Evolutionary conservation across 2,113 vertebrate species (phyloP).

Genomic region (Lepidothrix coronata): DNA sequence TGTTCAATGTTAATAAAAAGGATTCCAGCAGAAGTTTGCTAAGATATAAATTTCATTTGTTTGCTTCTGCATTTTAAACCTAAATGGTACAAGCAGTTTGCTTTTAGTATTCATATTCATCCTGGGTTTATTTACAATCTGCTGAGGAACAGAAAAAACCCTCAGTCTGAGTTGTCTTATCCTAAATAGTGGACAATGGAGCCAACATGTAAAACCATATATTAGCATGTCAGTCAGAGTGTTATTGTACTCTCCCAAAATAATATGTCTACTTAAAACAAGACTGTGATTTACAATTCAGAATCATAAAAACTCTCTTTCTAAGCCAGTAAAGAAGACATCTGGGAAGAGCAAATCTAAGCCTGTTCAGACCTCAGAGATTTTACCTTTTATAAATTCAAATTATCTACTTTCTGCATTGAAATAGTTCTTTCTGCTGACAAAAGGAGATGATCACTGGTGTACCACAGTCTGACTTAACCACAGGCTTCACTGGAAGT

Average conservation of each 20-base stretch:
- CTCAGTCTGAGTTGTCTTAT: not conserved
- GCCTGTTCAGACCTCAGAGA: not conserved
- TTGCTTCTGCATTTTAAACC: not conserved
- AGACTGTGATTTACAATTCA: not conserved
- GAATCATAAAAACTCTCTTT: not conserved
- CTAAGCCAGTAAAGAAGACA: not conserved
- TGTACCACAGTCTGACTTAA: not conserved
- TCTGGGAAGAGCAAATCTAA: not conserved
- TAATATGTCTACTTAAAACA: not conserved
- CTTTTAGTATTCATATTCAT: not conserved
- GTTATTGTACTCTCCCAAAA: not conserved
- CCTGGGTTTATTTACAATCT: not conserved
- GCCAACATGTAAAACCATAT: not conserved
- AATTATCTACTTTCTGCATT: not conserved
- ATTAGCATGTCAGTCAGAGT: conserved; percentile 13
- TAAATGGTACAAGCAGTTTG: not conserved
- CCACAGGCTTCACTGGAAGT: not conserved
- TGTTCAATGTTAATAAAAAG: not conserved
- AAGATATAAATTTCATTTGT: not conserved
- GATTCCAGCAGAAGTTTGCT: rapidly evolving
- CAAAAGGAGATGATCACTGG: not conserved
- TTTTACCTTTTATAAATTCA: not conserved
- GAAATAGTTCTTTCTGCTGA: not conserved
- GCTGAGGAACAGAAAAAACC: not conserved
- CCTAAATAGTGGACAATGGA: not conserved